Percentiles rank a stretch among this genome's conserved stretches.
Evolutionary conservation across 2,797 vertebrate genomes (phyloP).

Genomic region (Sebastes cheni): DNA sequence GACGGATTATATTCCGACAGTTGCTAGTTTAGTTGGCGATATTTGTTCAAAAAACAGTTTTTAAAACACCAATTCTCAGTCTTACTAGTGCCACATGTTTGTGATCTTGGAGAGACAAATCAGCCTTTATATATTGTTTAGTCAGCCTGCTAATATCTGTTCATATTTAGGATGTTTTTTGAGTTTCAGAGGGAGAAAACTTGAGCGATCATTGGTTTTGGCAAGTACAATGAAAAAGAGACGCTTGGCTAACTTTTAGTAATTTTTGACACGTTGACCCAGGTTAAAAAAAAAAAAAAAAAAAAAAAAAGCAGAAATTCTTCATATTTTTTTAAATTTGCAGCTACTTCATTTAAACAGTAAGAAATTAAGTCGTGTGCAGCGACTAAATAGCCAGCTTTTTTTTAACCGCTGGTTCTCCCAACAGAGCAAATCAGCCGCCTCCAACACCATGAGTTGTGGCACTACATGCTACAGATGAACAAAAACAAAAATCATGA

Average conservation of each 20-base stretch:
- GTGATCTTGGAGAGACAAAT: not conserved
- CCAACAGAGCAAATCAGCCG: conserved; percentile 57
- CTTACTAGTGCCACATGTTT: not conserved
- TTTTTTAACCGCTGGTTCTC: conserved; percentile 62
- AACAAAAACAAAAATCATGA: conserved; percentile 23
- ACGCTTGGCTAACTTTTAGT: not conserved
- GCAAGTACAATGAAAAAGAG: not conserved
- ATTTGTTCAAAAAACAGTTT: not conserved
- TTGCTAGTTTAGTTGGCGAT: not conserved
- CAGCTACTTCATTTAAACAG: conserved; percentile 28
- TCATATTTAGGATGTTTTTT: not conserved
- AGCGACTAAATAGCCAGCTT: not conserved
- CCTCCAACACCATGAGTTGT: conserved; percentile 43
- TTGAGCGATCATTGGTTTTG: not conserved
- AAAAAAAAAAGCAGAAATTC: not conserved
- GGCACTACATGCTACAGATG: conserved; percentile 70
- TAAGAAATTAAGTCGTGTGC: not conserved
- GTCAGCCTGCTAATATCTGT: not conserved
- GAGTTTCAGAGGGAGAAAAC: not conserved
- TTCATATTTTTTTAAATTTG: conserved; percentile 13
- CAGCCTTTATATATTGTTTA: not conserved
- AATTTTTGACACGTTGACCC: not conserved
- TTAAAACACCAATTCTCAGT: not conserved
- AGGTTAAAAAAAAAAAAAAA: not conserved
- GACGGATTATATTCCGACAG: not conserved